Base-by-base conservation (phyloP, 2,888 invertebrate species). In the Apoda limacodes region DNA sequence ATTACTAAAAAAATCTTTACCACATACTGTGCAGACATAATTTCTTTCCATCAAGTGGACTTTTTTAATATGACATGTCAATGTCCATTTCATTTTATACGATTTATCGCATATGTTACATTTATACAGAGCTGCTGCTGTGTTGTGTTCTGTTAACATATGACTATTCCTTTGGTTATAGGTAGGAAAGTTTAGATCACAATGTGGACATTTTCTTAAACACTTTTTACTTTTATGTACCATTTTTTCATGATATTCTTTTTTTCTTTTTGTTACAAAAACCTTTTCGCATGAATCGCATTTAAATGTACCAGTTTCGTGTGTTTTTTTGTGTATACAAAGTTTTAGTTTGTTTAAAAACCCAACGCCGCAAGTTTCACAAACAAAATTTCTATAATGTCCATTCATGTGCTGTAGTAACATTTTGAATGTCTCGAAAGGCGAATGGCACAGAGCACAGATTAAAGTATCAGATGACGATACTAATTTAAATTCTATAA, bases 1-100 rank as follows among this genome's bases (percentile, higher is more conserved):
- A n/a, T 76, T 78, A 32, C 78, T 81, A 40, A 82, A 82, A 31
- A 83, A 83, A 25, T 70, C 54, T 22, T 65, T 74, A 0, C 78
- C 83, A 30, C 83, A 83, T 13, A 82, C 71, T 0, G 68, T 64
- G 13, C 83, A 83, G 25, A 74, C 74, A 33, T 66, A 78, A 11
- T 81, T 70, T 2, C 63, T 42, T 30, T 78, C 78, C 71, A 74
- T 76, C 9, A 83, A 51, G 45, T 83, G 83, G 24, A 60, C 58
- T 23, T 68, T 69, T 32, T 74, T 75, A 12, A 75, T 71, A 48
- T 76, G 75, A 36, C 54, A 59, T 68, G 69, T 76, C 0, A 76
- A 32, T 5, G 75, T 45, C 1, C 69, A 66, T 14, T 75, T 75
- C 1, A 74, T 14, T 1, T 74, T 53, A 32, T 65, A 78, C 0